A percentile compares a stretch with the other conserved stretches of the same genome.
These are phyloP conservation scores for Boloria selene DNA, from an alignment of 2,888 invertebrate species.

Conservation along the genomic window DNA sequence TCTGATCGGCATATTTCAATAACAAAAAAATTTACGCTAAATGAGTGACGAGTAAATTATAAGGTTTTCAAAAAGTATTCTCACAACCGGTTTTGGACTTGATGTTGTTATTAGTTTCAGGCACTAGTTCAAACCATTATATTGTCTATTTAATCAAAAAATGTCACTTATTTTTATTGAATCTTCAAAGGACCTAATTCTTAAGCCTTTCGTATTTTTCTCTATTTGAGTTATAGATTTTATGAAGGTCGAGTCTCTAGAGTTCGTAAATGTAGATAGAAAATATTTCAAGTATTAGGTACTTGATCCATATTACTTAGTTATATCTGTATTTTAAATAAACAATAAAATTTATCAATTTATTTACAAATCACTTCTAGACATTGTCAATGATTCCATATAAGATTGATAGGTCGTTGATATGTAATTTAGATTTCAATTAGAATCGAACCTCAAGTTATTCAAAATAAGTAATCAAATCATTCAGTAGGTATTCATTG, in stretches of 20 bases:
- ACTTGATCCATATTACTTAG: conserved; percentile 8
- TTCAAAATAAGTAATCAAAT: background rate
- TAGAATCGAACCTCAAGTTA: background rate
- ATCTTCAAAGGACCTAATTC: no score
- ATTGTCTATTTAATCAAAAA: background rate
- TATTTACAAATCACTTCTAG: background rate
- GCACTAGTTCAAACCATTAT: no score
- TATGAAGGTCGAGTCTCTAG: conserved; percentile 5
- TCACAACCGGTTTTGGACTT: background rate
- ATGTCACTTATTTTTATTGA: background rate
- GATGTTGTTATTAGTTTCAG: background rate
- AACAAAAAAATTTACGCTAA: conserved; percentile 15
- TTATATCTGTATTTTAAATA: conserved; percentile 10
- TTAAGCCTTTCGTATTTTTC: no score
- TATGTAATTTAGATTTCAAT: conserved; percentile 1
- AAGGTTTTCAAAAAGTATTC: background rate
- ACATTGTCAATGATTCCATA: background rate
- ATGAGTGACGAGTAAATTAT: conserved; percentile 9
- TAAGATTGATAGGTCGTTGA: conserved; percentile 2
- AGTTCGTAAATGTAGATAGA: background rate
- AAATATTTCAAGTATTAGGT: background rate
- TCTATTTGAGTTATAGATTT: no score
- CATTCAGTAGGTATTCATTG: background rate
- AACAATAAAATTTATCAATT: conserved; percentile 8
- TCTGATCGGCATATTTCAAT: conserved; percentile 22